Conservation (phyloP, 2,113 vertebrate species). For the Ploceus nigricollis region DNA sequence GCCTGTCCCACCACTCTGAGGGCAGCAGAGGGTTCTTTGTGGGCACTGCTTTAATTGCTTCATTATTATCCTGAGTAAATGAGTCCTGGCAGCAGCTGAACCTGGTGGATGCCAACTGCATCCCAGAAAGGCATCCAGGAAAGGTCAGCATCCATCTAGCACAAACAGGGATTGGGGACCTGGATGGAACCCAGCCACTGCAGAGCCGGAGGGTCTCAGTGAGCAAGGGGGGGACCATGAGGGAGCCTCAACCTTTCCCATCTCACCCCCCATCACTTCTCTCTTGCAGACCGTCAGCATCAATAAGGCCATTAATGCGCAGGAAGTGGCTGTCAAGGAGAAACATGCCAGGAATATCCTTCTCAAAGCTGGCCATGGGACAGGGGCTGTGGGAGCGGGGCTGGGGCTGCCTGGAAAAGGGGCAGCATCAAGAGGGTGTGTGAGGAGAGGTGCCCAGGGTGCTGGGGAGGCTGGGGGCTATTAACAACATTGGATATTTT, state of each 20-base stretch:
- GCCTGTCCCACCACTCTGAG: not conserved
- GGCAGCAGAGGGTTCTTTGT: conserved; percentile 53
- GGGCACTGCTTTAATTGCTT: conserved; percentile 33
- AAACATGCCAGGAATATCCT: conserved; percentile 99
- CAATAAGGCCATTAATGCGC: conserved; percentile 99
- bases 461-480: not conserved
- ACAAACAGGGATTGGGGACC: not conserved
- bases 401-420: not conserved
- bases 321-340: conserved; percentile 99
- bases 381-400: not conserved
- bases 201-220: not conserved
- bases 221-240: accelerated
- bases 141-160: conserved; percentile 55
- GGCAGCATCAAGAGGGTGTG: accelerated
- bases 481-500: not conserved
- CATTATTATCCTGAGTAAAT: conserved; percentile 44
- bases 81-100: conserved; percentile 64
- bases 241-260: not conserved
- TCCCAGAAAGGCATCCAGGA: conserved; percentile 47
- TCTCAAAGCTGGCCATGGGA: conserved; percentile 40
- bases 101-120: conserved; percentile 47
- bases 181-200: conserved; percentile 2
- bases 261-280: not conserved
- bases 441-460: not conserved
- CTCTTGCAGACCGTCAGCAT: conserved; percentile 94